A percentile compares a stretch with the other conserved stretches of the same genome.
Evolutionary conservation across 2,797 vertebrate species (phyloP).

Genomic region (Chromis chromis): DNA sequence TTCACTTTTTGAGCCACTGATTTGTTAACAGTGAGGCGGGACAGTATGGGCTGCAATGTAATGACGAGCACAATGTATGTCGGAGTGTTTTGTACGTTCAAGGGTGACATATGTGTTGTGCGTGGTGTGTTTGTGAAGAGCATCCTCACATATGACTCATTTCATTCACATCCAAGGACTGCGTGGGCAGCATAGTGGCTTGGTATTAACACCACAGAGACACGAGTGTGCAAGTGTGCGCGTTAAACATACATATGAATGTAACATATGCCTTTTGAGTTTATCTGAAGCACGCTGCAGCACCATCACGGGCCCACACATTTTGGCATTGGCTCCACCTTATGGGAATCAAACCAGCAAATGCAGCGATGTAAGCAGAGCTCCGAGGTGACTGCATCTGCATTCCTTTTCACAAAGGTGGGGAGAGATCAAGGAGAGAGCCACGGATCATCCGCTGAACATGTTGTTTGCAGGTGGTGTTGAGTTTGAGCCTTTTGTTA

Average conservation of each 20-base stretch:
- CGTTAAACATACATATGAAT: conserved; percentile 60
- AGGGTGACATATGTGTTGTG: conserved; percentile 50
- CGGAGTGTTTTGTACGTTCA: conserved; percentile 40
- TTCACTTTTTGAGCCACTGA: conserved; percentile 5
- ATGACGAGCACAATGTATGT: conserved; percentile 27
- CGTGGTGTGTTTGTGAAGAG: conserved; percentile 40
- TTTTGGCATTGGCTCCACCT: neutral
- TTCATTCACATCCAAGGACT: conserved; percentile 65
- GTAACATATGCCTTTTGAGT: conserved; percentile 54
- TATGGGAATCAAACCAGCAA: neutral
- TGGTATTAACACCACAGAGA: conserved; percentile 54
- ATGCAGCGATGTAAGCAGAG: conserved; percentile 6
- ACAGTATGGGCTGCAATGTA: neutral
- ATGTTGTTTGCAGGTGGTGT: conserved; percentile 17
- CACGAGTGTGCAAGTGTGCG: conserved; percentile 47
- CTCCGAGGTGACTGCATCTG: conserved; percentile 20
- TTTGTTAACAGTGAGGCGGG: conserved; percentile 6
- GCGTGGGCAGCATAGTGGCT: conserved; percentile 64
- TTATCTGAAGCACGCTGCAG: conserved; percentile 24
- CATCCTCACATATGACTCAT: conserved; percentile 64
- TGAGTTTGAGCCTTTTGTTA: conserved; percentile 30
- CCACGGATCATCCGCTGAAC: conserved; percentile 27
- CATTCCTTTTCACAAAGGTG: conserved; percentile 31
- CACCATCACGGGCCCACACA: conserved; percentile 7
- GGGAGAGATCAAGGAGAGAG: conserved; percentile 23